phyloP scores from a whole-genome alignment of 2,888 invertebrate species.

The Melanostoma scalare region DNA sequence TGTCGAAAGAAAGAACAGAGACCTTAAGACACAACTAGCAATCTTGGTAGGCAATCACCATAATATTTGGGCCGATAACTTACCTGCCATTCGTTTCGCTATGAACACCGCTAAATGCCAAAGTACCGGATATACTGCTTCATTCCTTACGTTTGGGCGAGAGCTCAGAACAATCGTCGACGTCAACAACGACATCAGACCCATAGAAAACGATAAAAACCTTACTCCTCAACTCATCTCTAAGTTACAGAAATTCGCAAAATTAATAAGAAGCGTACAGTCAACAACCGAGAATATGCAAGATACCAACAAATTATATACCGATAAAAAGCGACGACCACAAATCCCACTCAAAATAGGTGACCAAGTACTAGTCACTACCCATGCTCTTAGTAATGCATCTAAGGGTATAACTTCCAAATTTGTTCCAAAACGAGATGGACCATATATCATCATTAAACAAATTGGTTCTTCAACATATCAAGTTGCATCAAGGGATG shows the following conservation, averaged over 20 bases:
- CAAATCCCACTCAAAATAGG: neutral
- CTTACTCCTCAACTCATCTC: conserved; percentile 39
- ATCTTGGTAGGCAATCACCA: conserved; percentile 57
- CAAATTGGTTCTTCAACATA: too few relatives aligned
- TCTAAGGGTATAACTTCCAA: neutral
- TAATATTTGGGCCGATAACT: conserved; percentile 32
- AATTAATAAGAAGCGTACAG: conserved; percentile 5
- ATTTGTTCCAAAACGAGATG: conserved; percentile 7
- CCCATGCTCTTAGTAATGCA: conserved; percentile 12
- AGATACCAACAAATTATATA: conserved; percentile 11
- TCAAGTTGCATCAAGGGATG: too few relatives aligned
- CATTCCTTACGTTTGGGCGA: conserved; percentile 77
- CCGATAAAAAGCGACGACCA: conserved; percentile 8
- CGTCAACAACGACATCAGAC: conserved; percentile 72
- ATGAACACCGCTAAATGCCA: conserved; percentile 77
- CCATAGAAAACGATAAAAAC: conserved; percentile 72
- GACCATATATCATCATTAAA: neutral
- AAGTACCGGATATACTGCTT: conserved; percentile 76
- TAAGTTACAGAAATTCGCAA: neutral
- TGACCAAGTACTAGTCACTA: conserved; percentile 2
- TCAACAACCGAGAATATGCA: neutral
- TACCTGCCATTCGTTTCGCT: conserved; percentile 78
- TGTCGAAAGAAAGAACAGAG: conserved; percentile 74
- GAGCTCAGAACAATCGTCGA: conserved; percentile 77
- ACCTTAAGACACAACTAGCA: conserved; percentile 58